Evolutionary conservation across 2,797 vertebrate genomes (phyloP).

Genomic region (Propithecus deckenii): DNA sequence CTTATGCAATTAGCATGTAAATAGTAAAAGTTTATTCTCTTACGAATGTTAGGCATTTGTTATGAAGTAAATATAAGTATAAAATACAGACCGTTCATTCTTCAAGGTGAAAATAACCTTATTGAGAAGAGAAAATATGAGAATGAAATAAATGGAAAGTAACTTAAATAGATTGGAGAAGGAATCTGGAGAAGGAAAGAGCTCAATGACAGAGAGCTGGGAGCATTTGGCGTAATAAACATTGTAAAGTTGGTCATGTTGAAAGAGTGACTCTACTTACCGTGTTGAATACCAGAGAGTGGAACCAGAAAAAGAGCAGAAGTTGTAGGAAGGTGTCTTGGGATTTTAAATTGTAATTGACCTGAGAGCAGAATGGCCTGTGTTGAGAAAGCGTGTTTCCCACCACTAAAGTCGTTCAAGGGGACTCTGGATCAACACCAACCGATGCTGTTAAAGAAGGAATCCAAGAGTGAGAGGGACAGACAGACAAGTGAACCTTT

Average conservation of each 20-base stretch:
- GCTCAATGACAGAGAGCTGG: background rate
- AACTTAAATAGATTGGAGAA: background rate
- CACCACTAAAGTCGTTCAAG: background rate
- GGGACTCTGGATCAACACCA: background rate
- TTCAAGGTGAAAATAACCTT: background rate
- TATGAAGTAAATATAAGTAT: background rate
- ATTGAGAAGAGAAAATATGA: background rate
- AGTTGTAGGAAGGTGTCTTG: background rate
- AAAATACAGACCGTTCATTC: background rate
- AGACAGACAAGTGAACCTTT: background rate
- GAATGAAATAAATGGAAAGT: background rate
- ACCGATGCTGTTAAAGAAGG: background rate
- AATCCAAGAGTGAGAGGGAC: background rate
- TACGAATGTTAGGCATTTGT: background rate
- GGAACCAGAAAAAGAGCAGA: background rate
- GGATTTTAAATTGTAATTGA: background rate
- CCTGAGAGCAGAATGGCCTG: background rate
- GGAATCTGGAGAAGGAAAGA: background rate
- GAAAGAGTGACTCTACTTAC: background rate
- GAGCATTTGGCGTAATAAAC: background rate
- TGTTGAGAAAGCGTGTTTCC: background rate
- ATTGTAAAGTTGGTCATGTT: too few species aligned
- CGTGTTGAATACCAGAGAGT: background rate
- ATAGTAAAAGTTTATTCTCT: background rate
- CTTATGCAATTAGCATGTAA: background rate